Percentiles rank a stretch among this genome's conserved stretches.
Evolutionary conservation across 30 jellyfish, hydroid and myxozoan genomes (phyloP).

Genomic region (Aurelia coerulea): DNA sequence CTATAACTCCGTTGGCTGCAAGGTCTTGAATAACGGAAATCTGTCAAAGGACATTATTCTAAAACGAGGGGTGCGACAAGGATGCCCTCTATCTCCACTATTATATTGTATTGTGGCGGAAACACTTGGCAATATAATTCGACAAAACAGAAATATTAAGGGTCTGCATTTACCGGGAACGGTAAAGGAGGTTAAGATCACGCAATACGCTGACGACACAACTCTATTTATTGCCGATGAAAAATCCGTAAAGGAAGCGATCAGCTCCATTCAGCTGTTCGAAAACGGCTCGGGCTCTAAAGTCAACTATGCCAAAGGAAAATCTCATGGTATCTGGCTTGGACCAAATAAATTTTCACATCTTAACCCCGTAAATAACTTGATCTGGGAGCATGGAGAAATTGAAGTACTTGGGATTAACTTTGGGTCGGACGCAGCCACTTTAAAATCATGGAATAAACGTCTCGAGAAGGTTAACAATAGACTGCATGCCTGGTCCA

Average conservation of each 20-base stretch:
- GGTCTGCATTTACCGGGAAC: conserved; percentile 47
- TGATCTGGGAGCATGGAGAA: not conserved
- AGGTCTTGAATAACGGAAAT: conserved; percentile 16
- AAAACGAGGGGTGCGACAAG: conserved; percentile 43
- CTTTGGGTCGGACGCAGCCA: conserved; percentile 1
- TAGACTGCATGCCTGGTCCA: not conserved
- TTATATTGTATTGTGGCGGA: conserved; percentile 33
- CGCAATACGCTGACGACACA: conserved; percentile 57
- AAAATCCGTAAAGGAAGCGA: conserved; percentile 8
- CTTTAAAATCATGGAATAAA: not conserved
- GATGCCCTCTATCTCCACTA: conserved; percentile 51
- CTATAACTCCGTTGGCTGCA: not conserved
- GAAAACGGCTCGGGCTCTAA: conserved; percentile 33
- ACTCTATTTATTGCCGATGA: conserved; percentile 15
- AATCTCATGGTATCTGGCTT: conserved; percentile 17
- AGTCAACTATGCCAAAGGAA: not conserved
- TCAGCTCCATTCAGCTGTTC: not conserved
- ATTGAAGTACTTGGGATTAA: conserved; percentile 1
- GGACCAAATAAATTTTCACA: not conserved
- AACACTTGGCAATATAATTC: not conserved
- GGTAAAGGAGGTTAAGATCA: not conserved
- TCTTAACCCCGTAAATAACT: not conserved
- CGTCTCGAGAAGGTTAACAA: not conserved
- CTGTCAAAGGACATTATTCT: not conserved
- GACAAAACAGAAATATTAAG: not conserved